Conservation (phyloP, 2,113 vertebrate species). For the Suricata suricatta region DNA sequence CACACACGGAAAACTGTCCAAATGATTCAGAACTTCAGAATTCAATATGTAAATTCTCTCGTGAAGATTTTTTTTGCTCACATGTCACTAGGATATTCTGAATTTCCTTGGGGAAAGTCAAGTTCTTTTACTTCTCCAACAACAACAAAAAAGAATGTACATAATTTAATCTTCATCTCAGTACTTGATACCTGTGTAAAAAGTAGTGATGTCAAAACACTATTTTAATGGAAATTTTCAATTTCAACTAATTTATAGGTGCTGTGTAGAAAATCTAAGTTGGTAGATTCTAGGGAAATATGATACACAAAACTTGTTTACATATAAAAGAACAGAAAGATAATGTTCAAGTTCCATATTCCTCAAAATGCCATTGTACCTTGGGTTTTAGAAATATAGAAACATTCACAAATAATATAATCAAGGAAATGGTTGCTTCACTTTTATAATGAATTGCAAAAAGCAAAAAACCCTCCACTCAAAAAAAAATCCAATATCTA, state of each 20-base stretch:
- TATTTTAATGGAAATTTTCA: not conserved
- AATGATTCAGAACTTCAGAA: not conserved
- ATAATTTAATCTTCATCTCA: not conserved
- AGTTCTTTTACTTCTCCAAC: not conserved
- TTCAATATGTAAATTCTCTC: not conserved
- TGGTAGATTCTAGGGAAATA: not conserved
- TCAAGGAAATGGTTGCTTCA: not conserved
- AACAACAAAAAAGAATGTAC: not conserved
- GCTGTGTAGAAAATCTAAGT: not conserved
- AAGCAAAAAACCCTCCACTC: not conserved
- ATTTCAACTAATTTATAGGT: not conserved
- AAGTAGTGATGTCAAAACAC: constrained; percentile 2
- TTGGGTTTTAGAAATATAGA: constrained; percentile 1
- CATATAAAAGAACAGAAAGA: not conserved
- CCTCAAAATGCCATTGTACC: not conserved
- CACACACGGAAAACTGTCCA: not conserved
- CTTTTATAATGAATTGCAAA: not conserved
- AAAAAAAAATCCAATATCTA: not conserved
- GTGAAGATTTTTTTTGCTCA: not conserved
- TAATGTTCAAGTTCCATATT: constrained; percentile 22
- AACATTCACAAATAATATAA: not conserved
- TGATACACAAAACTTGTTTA: not conserved
- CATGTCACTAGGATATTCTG: not conserved
- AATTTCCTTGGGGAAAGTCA: not conserved
- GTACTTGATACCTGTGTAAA: not conserved